These are phyloP conservation scores for Hyaena hyaena DNA, from an alignment of 2,113 vertebrate genomes.

Conservation along the genomic window DNA sequence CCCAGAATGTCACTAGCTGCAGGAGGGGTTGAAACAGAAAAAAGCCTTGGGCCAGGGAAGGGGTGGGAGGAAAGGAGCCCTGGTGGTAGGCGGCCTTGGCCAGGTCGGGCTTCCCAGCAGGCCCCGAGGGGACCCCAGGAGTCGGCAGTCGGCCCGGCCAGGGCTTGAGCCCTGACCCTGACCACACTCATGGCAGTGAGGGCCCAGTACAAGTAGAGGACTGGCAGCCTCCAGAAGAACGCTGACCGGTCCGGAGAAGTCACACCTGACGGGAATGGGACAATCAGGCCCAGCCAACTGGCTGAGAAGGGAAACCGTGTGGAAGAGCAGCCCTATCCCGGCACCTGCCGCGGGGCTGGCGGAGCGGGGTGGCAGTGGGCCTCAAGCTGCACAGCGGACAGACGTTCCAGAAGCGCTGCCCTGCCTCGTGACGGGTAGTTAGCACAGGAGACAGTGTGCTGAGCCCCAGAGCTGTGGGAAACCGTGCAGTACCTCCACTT, in stretches of 20 bases:
- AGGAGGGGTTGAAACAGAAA: not conserved
- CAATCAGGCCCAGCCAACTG: not conserved
- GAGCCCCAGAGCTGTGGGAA: not conserved
- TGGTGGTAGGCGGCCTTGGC: not conserved
- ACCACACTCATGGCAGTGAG: too few species aligned
- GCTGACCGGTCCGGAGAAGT: not conserved
- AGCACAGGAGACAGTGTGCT: not conserved
- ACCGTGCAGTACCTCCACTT: accelerated
- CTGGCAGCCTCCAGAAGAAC: accelerated
- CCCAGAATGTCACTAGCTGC: not conserved
- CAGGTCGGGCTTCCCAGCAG: accelerated
- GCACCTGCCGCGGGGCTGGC: accelerated
- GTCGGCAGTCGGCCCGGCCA: not conserved
- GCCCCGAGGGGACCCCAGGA: not conserved
- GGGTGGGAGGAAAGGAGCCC: not conserved
- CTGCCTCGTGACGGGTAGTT: not conserved
- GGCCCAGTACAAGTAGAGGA: too few species aligned
- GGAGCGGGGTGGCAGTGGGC: too few species aligned
- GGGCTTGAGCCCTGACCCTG: not conserved
- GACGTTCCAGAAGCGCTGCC: not conserved
- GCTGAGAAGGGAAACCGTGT: not conserved
- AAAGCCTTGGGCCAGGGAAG: not conserved
- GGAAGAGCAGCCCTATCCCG: not conserved
- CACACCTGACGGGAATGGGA: not conserved
- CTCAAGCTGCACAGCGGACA: accelerated